phyloP scores from a whole-genome alignment of 2,888 invertebrate species.

The Lymantria monacha region DNA sequence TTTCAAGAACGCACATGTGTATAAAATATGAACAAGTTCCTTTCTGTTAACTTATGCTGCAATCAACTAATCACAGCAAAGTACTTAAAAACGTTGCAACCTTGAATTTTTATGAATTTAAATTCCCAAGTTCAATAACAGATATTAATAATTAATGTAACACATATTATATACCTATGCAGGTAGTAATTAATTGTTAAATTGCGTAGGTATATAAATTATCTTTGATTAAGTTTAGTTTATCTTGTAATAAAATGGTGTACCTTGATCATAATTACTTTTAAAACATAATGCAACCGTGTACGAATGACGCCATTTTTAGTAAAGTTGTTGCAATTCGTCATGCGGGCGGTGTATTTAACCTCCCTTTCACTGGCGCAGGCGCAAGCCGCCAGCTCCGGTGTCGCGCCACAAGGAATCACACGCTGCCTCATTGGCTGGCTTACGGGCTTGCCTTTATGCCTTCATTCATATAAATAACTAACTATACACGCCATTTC shows the following conservation, averaged over 20 bases:
- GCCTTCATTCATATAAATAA: conserved; percentile 5
- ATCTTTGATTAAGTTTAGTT: conserved; percentile 5
- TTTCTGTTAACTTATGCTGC: no score
- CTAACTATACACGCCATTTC: not conserved
- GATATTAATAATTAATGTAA: not conserved
- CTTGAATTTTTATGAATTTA: no score
- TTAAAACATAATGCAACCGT: conserved; percentile 64
- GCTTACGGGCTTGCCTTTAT: conserved; percentile 28
- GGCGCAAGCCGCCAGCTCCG: conserved; percentile 33
- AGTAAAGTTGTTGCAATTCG: conserved; percentile 74
- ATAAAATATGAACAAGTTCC: no score
- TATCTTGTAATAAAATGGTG: conserved; percentile 20
- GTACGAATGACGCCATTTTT: conserved; percentile 79
- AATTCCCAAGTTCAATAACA: not conserved
- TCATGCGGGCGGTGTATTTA: conserved; percentile 65
- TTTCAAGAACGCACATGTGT: no score
- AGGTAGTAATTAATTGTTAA: not conserved
- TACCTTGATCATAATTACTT: conserved; percentile 52
- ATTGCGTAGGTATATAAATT: conserved; percentile 16
- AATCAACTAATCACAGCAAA: no score
- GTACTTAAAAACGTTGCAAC: no score
- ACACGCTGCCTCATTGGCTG: conserved; percentile 69
- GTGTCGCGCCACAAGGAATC: conserved; percentile 40
- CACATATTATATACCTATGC: not conserved
- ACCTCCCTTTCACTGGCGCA: conserved; percentile 75